Evolutionary conservation across 2,113 vertebrate genomes (phyloP).

Genomic region (Macquaria australasica): DNA sequence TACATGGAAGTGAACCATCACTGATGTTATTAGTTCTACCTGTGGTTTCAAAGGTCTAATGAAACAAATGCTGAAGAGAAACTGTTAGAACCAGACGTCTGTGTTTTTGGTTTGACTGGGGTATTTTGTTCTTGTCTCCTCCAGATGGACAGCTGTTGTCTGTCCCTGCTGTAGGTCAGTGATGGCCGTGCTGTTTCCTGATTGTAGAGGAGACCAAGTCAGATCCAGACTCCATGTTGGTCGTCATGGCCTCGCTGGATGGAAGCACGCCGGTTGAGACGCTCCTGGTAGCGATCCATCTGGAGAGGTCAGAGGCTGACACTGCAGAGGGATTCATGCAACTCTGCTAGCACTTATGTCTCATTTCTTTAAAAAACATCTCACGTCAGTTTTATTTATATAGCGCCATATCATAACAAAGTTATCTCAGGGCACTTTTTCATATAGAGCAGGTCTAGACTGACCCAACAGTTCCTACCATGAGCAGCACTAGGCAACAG

Average conservation of each 20-base stretch:
- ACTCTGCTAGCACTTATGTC: too few relatives aligned
- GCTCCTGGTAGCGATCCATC: conserved; percentile 90
- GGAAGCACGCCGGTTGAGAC: conserved; percentile 88
- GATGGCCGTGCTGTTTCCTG: conserved; percentile 58
- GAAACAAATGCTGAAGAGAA: not conserved
- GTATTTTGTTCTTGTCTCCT: conserved; percentile 20
- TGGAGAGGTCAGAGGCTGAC: conserved; percentile 82
- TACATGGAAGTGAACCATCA: too few relatives aligned
- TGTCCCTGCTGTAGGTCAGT: conserved; percentile 57
- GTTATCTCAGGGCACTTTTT: too few relatives aligned
- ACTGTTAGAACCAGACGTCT: not conserved
- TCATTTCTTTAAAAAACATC: too few relatives aligned
- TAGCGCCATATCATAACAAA: too few relatives aligned
- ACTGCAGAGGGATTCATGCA: not conserved
- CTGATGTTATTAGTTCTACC: too few relatives aligned
- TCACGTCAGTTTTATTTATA: too few relatives aligned
- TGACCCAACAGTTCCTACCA: too few relatives aligned
- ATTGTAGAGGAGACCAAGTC: conserved; percentile 54
- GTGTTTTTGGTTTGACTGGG: not conserved
- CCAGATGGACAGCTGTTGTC: conserved; percentile 76
- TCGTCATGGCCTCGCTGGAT: conserved; percentile 83
- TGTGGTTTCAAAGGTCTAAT: too few relatives aligned
- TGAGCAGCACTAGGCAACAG: too few relatives aligned
- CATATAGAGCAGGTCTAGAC: too few relatives aligned
- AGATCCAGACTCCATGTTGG: conserved; percentile 63